These are phyloP conservation scores for Leucopsar rothschildi DNA, from an alignment of 2,113 vertebrate genomes.

Conservation along the genomic window DNA sequence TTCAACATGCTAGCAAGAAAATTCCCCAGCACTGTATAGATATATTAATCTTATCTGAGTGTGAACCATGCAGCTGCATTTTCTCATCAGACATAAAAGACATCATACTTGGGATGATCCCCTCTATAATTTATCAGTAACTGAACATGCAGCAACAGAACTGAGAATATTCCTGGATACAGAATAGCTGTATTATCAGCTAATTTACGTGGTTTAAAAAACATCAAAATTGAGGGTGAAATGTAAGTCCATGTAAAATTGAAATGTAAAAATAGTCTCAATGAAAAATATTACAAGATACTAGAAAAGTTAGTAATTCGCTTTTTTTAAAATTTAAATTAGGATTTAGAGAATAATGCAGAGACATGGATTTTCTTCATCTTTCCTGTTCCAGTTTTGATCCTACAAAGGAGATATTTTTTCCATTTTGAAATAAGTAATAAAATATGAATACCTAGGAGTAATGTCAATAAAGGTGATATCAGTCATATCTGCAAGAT, in stretches of 20 bases:
- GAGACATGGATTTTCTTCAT: neutral
- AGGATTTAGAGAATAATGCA: neutral
- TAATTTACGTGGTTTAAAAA: neutral
- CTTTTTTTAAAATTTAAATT: neutral
- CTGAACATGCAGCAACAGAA: neutral
- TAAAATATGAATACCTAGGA: constrained; percentile 16
- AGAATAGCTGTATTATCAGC: neutral
- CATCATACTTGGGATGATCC: neutral
- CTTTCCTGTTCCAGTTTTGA: neutral
- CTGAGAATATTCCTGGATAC: neutral
- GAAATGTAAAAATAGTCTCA: neutral
- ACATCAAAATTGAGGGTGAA: neutral
- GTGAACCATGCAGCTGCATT: neutral
- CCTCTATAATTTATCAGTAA: neutral
- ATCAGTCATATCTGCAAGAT: neutral
- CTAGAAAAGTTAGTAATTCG: neutral
- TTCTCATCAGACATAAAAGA: constrained; percentile 1
- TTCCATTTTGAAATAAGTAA: constrained; percentile 49
- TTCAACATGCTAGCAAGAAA: neutral
- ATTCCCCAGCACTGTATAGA: neutral
- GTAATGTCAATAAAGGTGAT: constrained; percentile 35
- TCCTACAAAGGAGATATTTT: constrained; percentile 30
- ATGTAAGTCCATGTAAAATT: neutral
- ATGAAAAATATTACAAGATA: neutral
- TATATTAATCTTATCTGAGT: neutral